A percentile compares a stretch with the other conserved stretches of the same genome.
These are phyloP conservation scores for Xenopus tropicalis DNA, from an alignment of 2,113 vertebrate genomes.

Conservation along the genomic window UCB_Xtro_10.0 CM004444.2:118050001-118050500, in stretches of 20 bases:
- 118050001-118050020: slow-evolving; percentile 46
- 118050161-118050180: background rate
- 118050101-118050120: background rate
- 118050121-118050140: background rate
- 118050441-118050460: background rate
- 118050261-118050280: slow-evolving; percentile 55
- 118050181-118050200: slow-evolving; percentile 9
- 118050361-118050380: slow-evolving; percentile 47
- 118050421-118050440: background rate
- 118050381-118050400: slow-evolving; percentile 31
- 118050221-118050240: slow-evolving; percentile 42
- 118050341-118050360: slow-evolving; percentile 40
- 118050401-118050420: slow-evolving; percentile 28
- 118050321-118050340: slow-evolving; percentile 50
- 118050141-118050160: background rate
- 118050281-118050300: slow-evolving; percentile 61
- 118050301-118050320: slow-evolving; percentile 55
- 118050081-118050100: slow-evolving; percentile 32
- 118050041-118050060: slow-evolving; percentile 39
- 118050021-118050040: slow-evolving; percentile 51
- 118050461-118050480: background rate
- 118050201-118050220: slow-evolving; percentile 46
- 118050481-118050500: background rate
- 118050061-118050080: slow-evolving; percentile 33
- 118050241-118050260: slow-evolving; percentile 52